Evolutionary conservation across 2,797 vertebrate species (phyloP), one percentile per base, ranked within the genome.

Genomic region (Choloepus didactylus): DNA sequence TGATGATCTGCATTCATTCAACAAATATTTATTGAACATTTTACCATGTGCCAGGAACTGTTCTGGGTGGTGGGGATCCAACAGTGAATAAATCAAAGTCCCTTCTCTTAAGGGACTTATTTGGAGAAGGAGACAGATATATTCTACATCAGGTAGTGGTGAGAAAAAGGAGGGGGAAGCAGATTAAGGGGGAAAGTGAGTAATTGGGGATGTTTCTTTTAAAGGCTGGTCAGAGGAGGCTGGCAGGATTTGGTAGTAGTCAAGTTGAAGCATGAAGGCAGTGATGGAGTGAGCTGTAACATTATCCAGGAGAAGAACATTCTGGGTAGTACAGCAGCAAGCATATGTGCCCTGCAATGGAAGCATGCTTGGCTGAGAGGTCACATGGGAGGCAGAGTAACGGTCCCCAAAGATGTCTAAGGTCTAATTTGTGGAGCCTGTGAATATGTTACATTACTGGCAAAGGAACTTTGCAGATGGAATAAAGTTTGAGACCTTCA

Each of bases 11-110:
- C 27, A 87, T 75, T 92, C 29, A 59, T 83, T 77, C 27, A 94
- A 67, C 59, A 93, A 93, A 87, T 92, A 87, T 18, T 84, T 77
- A 72, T 44, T 86, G 41, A 59, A 62, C 79, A 92, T 62, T 75
- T 92, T 88, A 62, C 18, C 60, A 77, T 27, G 86, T 95, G 49
- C 54, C 49, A 82, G 23, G 35, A 95, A 88, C 44, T 85, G 67
- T 18, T 44, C 5, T 62, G 86, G 41, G 3, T 82, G 84, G 35
- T n/a, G 4, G 54, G 31, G 81, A 87, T 88, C 27, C 18, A 95
- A 16, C 27, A 46, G 59, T 38, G 38, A 92, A 83, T 60, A 89
- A 83, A 69, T 83, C 19, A 54, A 86, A 77, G 35, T 64, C 35
- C 54, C 27, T 91, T 27, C 44, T 79, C 31, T 59, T 46, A 73